Evolutionary conservation across 2,888 invertebrate genomes (phyloP).

Genomic region (Lepeophtheirus nordmannii): DNA sequence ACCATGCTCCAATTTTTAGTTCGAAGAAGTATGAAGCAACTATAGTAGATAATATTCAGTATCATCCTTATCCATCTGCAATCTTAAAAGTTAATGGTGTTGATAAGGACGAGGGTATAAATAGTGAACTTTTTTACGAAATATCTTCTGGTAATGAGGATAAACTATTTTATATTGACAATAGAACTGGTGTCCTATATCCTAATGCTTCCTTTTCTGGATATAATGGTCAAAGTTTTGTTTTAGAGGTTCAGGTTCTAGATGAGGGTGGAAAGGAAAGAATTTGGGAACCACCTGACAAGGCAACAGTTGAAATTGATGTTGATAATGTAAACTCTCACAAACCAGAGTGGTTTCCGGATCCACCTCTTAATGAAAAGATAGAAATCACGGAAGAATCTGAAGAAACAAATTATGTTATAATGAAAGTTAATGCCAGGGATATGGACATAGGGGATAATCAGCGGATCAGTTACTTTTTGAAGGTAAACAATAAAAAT

Average conservation of each 20-base stretch:
- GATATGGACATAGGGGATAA: conserved; percentile 70
- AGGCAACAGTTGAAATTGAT: conserved; percentile 54
- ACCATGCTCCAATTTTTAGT: conserved; percentile 66
- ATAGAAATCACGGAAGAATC: conserved; percentile 67
- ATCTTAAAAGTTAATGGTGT: conserved; percentile 62
- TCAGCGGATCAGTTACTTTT: conserved; percentile 63
- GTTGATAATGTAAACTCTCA: conserved; percentile 66
- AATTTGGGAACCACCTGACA: conserved; percentile 25
- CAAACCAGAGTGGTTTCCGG: conserved; percentile 61
- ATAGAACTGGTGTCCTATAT: conserved; percentile 19
- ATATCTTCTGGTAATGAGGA: conserved; percentile 52
- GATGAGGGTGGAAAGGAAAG: conserved; percentile 21
- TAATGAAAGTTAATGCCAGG: conserved; percentile 62
- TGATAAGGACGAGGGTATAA: conserved; percentile 61
- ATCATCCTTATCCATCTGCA: conserved; percentile 58
- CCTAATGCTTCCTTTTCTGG: conserved; percentile 21
- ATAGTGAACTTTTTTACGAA: conserved; percentile 57
- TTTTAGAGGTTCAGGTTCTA: conserved; percentile 11
- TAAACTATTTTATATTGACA: conserved; percentile 32
- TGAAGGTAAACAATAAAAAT: conserved; percentile 55
- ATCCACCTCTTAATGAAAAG: conserved; percentile 55
- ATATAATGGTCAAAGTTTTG: conserved; percentile 16
- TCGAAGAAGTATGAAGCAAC: conserved; percentile 58
- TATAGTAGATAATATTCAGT: conserved; percentile 60
- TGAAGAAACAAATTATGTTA: conserved; percentile 54